phyloP scores from a whole-genome alignment of 1,140 invertebrate species.

The Aphidius ervi region DNA sequence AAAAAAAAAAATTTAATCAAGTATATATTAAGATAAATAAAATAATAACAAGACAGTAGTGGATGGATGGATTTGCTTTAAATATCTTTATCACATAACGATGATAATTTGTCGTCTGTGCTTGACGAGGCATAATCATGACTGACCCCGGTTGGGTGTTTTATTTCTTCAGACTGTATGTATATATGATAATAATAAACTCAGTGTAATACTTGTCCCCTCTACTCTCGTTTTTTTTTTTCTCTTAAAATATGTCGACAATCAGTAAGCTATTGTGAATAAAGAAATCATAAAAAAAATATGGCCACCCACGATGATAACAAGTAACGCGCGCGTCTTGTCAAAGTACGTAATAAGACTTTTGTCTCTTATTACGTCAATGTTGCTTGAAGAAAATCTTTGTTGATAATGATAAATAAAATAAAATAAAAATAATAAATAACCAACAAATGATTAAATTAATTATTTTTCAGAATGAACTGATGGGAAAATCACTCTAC shows the following conservation, averaged over 20 bases:
- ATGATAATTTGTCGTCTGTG: constrained; percentile 19
- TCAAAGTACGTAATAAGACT: constrained; percentile 8
- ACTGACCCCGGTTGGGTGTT: constrained; percentile 5
- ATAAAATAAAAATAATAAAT: neutral
- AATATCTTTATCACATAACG: constrained; percentile 9
- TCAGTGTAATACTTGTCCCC: neutral
- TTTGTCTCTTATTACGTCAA: neutral
- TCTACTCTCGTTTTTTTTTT: constrained; percentile 12
- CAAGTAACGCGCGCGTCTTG: constrained; percentile 24
- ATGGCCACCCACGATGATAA: constrained; percentile 39
- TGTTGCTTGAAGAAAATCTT: neutral
- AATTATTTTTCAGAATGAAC: constrained; percentile 63
- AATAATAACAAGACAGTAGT: too few relatives aligned
- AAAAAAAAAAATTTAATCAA: too few relatives aligned
- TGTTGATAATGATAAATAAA: neutral
- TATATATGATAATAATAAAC: neutral
- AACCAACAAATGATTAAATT: neutral
- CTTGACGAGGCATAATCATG: constrained; percentile 22
- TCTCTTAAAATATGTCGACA: constrained; percentile 35
- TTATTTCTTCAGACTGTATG: constrained; percentile 1
- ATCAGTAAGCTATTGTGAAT: constrained; percentile 43
- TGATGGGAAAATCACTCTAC: constrained; percentile 79
- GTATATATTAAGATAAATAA: too few relatives aligned
- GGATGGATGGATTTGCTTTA: neutral
- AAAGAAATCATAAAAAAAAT: constrained; percentile 20